phyloP scores from a whole-genome alignment of 2,113 vertebrate species.

The Pantherophis guttatus region DNA sequence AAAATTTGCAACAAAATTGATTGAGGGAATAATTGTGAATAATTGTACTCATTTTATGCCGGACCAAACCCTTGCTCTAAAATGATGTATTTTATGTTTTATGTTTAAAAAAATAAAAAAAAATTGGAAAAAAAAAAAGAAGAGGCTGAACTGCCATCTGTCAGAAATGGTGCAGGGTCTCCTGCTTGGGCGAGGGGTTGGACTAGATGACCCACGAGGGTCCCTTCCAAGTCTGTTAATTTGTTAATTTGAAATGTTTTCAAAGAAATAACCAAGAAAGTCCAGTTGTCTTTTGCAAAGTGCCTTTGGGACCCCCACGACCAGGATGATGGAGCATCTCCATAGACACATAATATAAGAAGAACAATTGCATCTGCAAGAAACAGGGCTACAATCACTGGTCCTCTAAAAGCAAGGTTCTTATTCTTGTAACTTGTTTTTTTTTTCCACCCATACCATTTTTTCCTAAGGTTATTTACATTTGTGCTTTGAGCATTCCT shows the following conservation, averaged over 20 bases:
- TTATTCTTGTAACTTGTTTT: conserved; percentile 58
- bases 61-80: too few species aligned
- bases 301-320: neutral
- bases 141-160: too few species aligned
- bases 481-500: conserved; percentile 61
- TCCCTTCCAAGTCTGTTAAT: too few species aligned
- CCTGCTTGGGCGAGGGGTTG: too few species aligned
- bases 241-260: neutral
- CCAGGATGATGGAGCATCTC: neutral
- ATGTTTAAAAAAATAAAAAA: too few species aligned
- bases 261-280: neutral
- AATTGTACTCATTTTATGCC: too few species aligned
- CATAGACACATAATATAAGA: neutral
- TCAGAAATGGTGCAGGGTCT: too few species aligned
- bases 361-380: neutral
- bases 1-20: too few species aligned
- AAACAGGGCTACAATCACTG: neutral
- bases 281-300: neutral
- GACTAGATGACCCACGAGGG: too few species aligned
- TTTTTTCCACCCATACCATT: conserved; percentile 38
- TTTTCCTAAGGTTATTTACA: conserved; percentile 46
- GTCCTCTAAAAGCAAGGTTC: conserved; percentile 34
- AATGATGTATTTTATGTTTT: too few species aligned
- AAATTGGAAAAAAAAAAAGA: too few species aligned
- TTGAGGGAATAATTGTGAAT: too few species aligned